Conservation (phyloP, 23 tunicate genomes). For the Ciona savignyi region DNA sequence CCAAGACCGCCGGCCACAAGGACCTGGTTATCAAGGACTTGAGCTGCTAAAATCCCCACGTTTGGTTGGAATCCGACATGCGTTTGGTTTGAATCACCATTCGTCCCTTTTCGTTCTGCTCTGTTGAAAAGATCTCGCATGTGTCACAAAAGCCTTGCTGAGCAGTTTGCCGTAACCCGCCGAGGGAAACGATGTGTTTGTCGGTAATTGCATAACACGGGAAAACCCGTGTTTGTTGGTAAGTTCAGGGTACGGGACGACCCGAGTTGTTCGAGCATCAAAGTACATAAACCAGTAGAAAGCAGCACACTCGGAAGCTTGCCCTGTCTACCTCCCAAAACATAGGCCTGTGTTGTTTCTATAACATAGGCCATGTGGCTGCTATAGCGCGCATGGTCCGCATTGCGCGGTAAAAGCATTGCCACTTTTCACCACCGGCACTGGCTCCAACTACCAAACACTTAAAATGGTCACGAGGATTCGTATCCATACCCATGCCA, state of each 20-base stretch:
- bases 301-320: no score
- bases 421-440: slow-evolving; percentile 77
- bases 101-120: slow-evolving; percentile 61
- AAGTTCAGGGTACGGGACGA: slow-evolving; percentile 48
- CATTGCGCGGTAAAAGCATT: slow-evolving; percentile 86
- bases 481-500: slow-evolving; percentile 89
- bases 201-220: slow-evolving; percentile 77
- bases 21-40: slow-evolving; percentile 60
- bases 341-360: no score
- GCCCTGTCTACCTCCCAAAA: slow-evolving; percentile 81
- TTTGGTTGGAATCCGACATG: slow-evolving; percentile 75
- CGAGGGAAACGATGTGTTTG: slow-evolving; percentile 51
- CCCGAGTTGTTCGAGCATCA: slow-evolving; percentile 49
- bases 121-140: slow-evolving; percentile 59
- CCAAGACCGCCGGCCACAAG: slow-evolving; percentile 79
- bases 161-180: slow-evolving; percentile 65
- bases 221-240: slow-evolving; percentile 61
- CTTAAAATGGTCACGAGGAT: slow-evolving; percentile 86
- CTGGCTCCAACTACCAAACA: slow-evolving; percentile 54
- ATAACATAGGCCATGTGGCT: no score
- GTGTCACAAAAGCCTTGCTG: slow-evolving; percentile 85
- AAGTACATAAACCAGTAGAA: no score
- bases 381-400: slow-evolving; percentile 69
- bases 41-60: slow-evolving; percentile 76
- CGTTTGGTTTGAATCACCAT: slow-evolving; percentile 69